Evolutionary conservation across 2,888 invertebrate genomes (phyloP).

Genomic region (Listrodromus nycthemerus): DNA sequence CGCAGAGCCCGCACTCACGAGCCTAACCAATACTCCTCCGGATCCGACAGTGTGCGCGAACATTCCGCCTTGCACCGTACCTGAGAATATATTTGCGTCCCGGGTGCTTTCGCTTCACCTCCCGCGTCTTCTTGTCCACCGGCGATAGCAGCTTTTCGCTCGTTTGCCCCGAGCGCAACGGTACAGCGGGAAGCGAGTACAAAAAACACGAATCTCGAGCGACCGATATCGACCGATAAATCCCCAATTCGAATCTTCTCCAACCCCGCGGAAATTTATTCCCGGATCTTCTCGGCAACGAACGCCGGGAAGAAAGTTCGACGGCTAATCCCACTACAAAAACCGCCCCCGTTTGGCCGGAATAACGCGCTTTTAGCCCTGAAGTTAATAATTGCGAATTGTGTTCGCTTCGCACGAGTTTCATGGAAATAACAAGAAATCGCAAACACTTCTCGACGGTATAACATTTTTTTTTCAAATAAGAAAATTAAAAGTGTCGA

Average conservation of each 20-base stretch:
- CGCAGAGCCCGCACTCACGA: slow-evolving; percentile 64
- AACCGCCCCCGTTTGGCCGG: not conserved
- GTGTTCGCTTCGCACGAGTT: too few relatives aligned
- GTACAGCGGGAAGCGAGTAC: not conserved
- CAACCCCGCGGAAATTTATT: slow-evolving; percentile 39
- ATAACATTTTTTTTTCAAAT: too few relatives aligned
- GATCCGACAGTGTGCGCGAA: not conserved
- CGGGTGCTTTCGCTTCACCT: slow-evolving; percentile 14
- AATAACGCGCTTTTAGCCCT: slow-evolving; percentile 19
- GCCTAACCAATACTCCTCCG: slow-evolving; percentile 18
- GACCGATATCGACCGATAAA: slow-evolving; percentile 27
- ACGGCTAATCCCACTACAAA: slow-evolving; percentile 52
- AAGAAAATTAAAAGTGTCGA: too few relatives aligned
- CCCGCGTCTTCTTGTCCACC: not conserved
- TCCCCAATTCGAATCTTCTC: slow-evolving; percentile 34
- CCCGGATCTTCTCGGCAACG: slow-evolving; percentile 15
- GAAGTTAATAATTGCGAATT: too few relatives aligned
- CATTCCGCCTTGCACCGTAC: slow-evolving; percentile 9
- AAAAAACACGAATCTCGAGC: slow-evolving; percentile 26
- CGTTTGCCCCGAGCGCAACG: not conserved
- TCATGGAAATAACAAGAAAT: too few relatives aligned
- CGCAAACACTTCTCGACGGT: too few relatives aligned
- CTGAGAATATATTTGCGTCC: slow-evolving; percentile 39
- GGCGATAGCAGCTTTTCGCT: slow-evolving; percentile 9
- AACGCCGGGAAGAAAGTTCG: slow-evolving; percentile 40